Percentiles rank a stretch among this genome's conserved stretches.
These are phyloP conservation scores for Henicopernis longicauda DNA, from an alignment of 2,113 vertebrate species.

Conservation along the genomic window DNA sequence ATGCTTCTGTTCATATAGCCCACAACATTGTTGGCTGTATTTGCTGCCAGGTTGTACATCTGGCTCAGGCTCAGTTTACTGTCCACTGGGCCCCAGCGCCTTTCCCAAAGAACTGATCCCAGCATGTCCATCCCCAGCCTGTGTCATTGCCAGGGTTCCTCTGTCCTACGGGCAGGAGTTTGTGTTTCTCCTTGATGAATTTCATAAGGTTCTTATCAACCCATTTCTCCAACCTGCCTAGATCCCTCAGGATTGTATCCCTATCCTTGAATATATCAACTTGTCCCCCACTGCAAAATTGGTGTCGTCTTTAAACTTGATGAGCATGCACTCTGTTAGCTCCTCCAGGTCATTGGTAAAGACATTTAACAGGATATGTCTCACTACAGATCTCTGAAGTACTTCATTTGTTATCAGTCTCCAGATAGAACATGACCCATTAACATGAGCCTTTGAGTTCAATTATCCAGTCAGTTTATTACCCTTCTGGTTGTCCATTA, in stretches of 20 bases:
- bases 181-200: background rate
- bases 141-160: background rate
- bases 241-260: background rate
- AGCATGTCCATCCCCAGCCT: background rate
- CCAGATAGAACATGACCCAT: background rate
- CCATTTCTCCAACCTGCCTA: background rate
- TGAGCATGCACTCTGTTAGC: background rate
- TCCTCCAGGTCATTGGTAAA: background rate
- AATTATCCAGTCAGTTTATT: background rate
- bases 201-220: background rate
- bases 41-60: background rate
- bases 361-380: background rate
- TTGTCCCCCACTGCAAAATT: too few relatives aligned
- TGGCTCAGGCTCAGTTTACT: background rate
- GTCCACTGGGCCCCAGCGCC: accelerated
- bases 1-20: background rate
- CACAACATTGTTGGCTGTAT: background rate
- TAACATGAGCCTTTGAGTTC: background rate
- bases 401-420: background rate
- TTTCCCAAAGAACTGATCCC: background rate
- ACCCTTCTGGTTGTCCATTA: background rate
- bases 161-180: background rate
- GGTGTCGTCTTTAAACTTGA: background rate
- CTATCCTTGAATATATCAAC: background rate
- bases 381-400: background rate